Base-by-base conservation (phyloP, 2,888 invertebrate species). In the Euphydryas editha region DNA sequence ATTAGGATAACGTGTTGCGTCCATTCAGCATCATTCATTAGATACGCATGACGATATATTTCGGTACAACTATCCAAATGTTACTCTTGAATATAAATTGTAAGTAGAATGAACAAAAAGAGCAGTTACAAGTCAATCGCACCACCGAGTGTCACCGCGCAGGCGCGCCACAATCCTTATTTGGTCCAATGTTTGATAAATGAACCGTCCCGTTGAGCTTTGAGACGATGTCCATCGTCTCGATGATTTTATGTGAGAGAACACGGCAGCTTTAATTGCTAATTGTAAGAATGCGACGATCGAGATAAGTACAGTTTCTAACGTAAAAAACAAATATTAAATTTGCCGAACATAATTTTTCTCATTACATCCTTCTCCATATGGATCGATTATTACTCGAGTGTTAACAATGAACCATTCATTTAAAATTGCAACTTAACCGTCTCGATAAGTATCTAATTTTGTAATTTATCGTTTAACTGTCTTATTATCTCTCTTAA, bases 91-190 rank as follows among this genome's bases (percentile, higher is more conserved):
- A 76, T 68, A 74, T 67, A 72, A 76, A 76, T 79, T 78, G 79
- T 79, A 79, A 80, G 75, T 63, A 75, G 46, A 67, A 54, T 37
- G 54, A 54, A 80, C 79, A 80, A 81, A 83, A 73, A 71, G 60
- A 70, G 71, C 73, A 79, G 83, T 84, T 74, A 89, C 87, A 81
- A 89, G 88, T 89, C 89, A 86, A 81, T 83, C 74, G 78, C 74
- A 72, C 63, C 64, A 71, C 69, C 71, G 69, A 73, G 82, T 83
- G 85, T 83, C 85, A 84, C 78, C 72, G 70, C 68, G 70, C 59
- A 76, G 86, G 80, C 85, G 87, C 87, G 87, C 80, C 87, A 81
- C 72, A 68, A 66, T 67, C 89, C 88, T 70, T 87, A 79, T 86
- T 82, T 60, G 85, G 86, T 59, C 20, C 46, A 47, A 67, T 71